Evolutionary conservation across 2,888 invertebrate genomes (phyloP).

Genomic region (Ophion obscuratus): DNA sequence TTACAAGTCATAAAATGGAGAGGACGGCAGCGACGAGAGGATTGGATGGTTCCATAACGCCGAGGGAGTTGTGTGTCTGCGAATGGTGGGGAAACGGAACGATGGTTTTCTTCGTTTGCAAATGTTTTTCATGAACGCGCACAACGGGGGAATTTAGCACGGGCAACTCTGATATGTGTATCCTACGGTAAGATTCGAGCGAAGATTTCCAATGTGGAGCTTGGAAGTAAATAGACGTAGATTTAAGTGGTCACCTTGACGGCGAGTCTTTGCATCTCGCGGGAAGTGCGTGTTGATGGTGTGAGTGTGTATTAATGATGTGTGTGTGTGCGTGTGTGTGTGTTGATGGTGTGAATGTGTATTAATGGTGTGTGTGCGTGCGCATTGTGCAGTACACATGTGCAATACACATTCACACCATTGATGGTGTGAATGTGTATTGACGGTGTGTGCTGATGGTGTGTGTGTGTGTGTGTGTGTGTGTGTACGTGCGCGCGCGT

Average conservation of each 20-base stretch:
- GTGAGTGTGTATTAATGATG: too few relatives aligned
- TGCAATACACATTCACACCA: too few relatives aligned
- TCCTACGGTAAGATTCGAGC: constrained; percentile 15
- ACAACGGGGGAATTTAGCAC: constrained; percentile 23
- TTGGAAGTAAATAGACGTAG: constrained; percentile 53
- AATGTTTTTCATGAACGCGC: constrained; percentile 15
- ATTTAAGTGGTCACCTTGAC: constrained; percentile 64
- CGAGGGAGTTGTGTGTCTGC: background rate
- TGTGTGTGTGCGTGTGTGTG: too few relatives aligned
- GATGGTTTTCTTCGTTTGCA: constrained; percentile 40
- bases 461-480: too few relatives aligned
- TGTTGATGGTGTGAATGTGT: too few relatives aligned
- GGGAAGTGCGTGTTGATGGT: constrained; percentile 31
- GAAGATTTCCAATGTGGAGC: constrained; percentile 8
- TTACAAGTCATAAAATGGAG: constrained; percentile 49
- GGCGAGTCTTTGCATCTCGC: constrained; percentile 45
- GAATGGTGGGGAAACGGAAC: constrained; percentile 9
- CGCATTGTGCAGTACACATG: too few relatives aligned
- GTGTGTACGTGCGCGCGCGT: too few relatives aligned
- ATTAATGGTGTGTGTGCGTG: too few relatives aligned
- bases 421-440: too few relatives aligned
- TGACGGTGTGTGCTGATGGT: too few relatives aligned
- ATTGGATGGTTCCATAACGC: constrained; percentile 41
- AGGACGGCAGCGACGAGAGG: constrained; percentile 13
- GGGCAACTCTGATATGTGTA: constrained; percentile 45